A percentile compares a stretch with the other conserved stretches of the same genome.
These are phyloP conservation scores for Anisognathus igniventris DNA, from an alignment of 2,797 vertebrate species.

Conservation along the genomic window DNA sequence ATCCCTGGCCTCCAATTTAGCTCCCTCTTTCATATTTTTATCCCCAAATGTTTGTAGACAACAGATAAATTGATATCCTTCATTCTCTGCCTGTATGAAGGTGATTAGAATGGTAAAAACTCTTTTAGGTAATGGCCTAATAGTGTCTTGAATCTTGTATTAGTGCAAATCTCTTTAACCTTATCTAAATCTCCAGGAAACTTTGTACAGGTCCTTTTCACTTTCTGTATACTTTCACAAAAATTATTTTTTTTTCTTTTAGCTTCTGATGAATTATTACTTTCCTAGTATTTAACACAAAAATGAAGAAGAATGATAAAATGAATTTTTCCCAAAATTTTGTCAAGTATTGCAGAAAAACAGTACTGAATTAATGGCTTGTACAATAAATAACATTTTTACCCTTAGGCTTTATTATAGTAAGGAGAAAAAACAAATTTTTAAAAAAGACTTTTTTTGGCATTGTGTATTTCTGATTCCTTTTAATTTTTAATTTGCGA, in stretches of 20 bases:
- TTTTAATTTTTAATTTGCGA: not conserved
- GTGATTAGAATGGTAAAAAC: not conserved
- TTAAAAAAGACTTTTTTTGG: rapidly evolving
- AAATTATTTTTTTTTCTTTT: not conserved
- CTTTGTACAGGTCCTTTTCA: not conserved
- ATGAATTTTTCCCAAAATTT: not conserved
- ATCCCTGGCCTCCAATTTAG: not conserved
- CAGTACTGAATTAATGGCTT: not conserved
- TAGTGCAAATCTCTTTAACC: not conserved
- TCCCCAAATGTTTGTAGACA: not conserved
- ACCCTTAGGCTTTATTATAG: not conserved
- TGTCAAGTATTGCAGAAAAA: not conserved
- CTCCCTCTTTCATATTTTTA: not conserved
- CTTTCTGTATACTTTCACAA: not conserved
- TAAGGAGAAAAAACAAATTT: not conserved
- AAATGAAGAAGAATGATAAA: not conserved
- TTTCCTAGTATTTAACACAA: not conserved
- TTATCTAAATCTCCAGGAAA: not conserved
- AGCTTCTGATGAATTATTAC: not conserved
- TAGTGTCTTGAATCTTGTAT: not conserved
- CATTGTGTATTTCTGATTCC: not conserved
- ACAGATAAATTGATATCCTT: not conserved
- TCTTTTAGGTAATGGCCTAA: not conserved
- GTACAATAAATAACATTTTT: not conserved
- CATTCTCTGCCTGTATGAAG: not conserved